Conservation (phyloP, 1,140 invertebrate genomes). For the Lucilia cuprina region DNA sequence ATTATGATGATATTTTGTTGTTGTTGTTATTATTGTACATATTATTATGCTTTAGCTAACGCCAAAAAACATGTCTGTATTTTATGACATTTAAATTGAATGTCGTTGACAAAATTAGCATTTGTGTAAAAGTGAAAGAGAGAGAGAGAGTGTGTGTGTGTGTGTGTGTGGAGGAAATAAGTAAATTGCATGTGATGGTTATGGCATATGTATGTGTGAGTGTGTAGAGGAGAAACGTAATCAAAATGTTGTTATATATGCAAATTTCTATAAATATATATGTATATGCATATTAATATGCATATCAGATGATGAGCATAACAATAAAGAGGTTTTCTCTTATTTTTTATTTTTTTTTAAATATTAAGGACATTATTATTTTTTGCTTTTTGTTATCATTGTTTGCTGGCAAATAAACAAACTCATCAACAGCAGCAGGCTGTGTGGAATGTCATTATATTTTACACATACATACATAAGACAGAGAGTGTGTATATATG, state of each 20-base stretch:
- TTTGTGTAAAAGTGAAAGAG: not conserved
- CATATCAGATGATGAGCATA: not conserved
- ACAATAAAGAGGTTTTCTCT: not conserved
- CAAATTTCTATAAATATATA: constrained; percentile 13
- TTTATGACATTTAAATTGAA: not conserved
- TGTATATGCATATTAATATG: constrained; percentile 27
- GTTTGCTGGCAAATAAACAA: not conserved
- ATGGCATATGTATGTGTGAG: no score
- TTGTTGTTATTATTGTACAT: no score
- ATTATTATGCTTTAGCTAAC: no score
- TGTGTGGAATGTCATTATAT: no score
- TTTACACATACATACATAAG: no score
- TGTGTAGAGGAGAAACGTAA: not conserved
- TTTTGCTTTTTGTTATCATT: not conserved
- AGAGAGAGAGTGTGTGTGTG: not conserved
- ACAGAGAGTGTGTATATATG: no score
- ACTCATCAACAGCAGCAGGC: not conserved
- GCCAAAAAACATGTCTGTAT: not conserved
- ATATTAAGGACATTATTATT: no score
- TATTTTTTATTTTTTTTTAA: no score
- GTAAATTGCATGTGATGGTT: not conserved
- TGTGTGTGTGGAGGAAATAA: no score
- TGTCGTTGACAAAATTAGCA: not conserved
- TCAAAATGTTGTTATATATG: not conserved
- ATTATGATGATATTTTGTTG: no score